Evolutionary conservation across 1,140 invertebrate species (phyloP), one percentile per base, ranked within the genome.

Genomic region (Eumaeus atala): DNA sequence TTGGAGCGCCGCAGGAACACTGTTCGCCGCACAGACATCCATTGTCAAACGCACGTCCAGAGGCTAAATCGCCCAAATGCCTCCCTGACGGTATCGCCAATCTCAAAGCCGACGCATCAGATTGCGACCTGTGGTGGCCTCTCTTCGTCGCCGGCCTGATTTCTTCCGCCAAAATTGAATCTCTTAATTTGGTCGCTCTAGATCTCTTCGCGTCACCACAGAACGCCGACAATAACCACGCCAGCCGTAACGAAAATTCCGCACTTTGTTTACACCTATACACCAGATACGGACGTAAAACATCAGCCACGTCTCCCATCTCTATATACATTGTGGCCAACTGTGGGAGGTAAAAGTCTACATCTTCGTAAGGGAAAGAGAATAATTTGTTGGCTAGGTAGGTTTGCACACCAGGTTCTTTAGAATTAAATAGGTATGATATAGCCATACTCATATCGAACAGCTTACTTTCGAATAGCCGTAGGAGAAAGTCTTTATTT

Each of bases 381-480:
- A 99, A 99, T 84, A 99, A 92, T 85, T 96, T 95, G 88, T 99
- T 98, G 58, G 96, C 97, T 79, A 98, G 92, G 85, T 99, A 99
- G 65, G 94, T 95, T 73, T 98, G 95, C 48, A 99, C 97, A 48
- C 97, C 97, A 16, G 96, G 95, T 84, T 99, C 97, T 88, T 99
- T 99, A n/a, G 97, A 98, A 79, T 98, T 98, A 76, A 97, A 98
- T 35, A 99, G 89, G 91, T 99, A 99, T 74, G 95, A 95, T 73
- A 99, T 96, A 17, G 97, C 97, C 91, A 99, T 98, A 56, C 95
- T 95, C 92, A 98, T 98, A 80, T 98, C 96, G 84, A 99, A 99
- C 54, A 98, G 90, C 89, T 96, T 96, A 61, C 97, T 98, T 85
- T 99, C 97, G 74, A 99, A 98, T 66, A 99, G 90, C 65, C 97